phyloP scores from a whole-genome alignment of 2,113 vertebrate species.

The Rafetus swinhoei region DNA sequence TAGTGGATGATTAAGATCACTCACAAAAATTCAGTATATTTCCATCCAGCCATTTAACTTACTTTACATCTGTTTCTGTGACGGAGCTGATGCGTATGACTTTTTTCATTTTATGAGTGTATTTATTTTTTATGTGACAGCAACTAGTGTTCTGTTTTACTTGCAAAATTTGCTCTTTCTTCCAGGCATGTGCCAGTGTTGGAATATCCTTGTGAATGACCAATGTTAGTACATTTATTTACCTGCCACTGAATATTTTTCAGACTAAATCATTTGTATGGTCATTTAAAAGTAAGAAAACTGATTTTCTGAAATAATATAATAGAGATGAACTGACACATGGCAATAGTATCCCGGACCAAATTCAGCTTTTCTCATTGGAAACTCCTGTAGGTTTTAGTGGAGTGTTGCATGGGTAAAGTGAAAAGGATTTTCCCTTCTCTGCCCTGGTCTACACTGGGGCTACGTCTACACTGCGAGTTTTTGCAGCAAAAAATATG shows the following conservation, averaged over 20 bases:
- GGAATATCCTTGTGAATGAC: neutral
- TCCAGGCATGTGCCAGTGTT: neutral
- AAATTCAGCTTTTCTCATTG: neutral
- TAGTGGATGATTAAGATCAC: neutral
- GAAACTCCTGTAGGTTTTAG: neutral
- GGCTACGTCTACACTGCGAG: too few species aligned
- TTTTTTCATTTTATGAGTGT: neutral
- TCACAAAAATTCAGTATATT: neutral
- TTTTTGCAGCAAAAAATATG: too few species aligned
- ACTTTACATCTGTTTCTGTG: neutral
- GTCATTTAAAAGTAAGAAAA: constrained; percentile 15
- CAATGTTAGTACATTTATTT: constrained; percentile 1
- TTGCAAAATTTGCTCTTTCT: constrained; percentile 1
- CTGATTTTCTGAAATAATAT: neutral
- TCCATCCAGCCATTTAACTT: neutral
- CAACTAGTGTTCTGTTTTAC: neutral
- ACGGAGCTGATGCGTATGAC: neutral
- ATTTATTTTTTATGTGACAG: neutral
- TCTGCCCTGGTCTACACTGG: too few species aligned
- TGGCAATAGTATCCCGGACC: neutral
- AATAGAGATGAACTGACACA: constrained; percentile 5
- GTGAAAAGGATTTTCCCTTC: neutral
- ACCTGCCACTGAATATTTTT: neutral
- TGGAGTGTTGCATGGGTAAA: neutral
- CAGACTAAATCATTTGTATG: constrained; percentile 40